Conservation (phyloP, 92 coral and sea anemone species). For the Siderastrea radians region DNA sequence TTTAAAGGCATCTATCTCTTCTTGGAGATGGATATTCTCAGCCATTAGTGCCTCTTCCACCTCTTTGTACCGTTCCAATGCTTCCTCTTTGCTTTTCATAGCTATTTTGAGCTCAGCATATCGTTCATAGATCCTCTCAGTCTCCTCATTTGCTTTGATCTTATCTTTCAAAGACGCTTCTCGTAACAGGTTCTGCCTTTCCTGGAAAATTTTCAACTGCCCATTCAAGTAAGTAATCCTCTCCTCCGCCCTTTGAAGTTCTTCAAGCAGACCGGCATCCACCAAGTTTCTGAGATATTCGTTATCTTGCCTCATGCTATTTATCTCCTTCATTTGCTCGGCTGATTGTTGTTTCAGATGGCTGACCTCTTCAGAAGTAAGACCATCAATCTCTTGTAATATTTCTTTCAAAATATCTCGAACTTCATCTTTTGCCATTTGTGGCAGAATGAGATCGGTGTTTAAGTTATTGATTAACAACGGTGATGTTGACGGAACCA, state of each 20-base stretch:
- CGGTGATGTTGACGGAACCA: neutral
- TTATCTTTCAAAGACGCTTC: slow-evolving; percentile 17
- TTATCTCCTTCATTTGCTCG: slow-evolving; percentile 17
- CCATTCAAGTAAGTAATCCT: slow-evolving; percentile 10
- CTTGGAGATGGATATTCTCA: slow-evolving; percentile 24
- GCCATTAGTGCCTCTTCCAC: slow-evolving; percentile 26
- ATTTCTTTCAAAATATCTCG: slow-evolving; percentile 27
- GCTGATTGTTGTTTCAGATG: neutral
- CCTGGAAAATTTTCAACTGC: slow-evolving; percentile 32
- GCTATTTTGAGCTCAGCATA: slow-evolving; percentile 16
- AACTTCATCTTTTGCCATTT: slow-evolving; percentile 39
- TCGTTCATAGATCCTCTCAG: slow-evolving; percentile 22
- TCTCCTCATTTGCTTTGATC: slow-evolving; percentile 7
- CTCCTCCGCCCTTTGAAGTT: slow-evolving; percentile 32
- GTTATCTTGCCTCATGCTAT: neutral
- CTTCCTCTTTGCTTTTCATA: slow-evolving; percentile 26
- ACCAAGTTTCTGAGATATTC: slow-evolving; percentile 14
- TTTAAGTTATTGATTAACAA: slow-evolving; percentile 19
- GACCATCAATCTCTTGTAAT: slow-evolving; percentile 20
- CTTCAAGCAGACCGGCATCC: slow-evolving; percentile 22
- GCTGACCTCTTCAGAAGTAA: slow-evolving; percentile 6
- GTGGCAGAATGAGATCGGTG: slow-evolving; percentile 21
- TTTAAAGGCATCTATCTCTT: slow-evolving; percentile 21
- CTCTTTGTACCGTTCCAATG: slow-evolving; percentile 21
- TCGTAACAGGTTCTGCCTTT: slow-evolving; percentile 16